These are phyloP conservation scores for Halcyon badia DNA, from an alignment of 2,797 vertebrate genomes.

Conservation along the genomic window DNA sequence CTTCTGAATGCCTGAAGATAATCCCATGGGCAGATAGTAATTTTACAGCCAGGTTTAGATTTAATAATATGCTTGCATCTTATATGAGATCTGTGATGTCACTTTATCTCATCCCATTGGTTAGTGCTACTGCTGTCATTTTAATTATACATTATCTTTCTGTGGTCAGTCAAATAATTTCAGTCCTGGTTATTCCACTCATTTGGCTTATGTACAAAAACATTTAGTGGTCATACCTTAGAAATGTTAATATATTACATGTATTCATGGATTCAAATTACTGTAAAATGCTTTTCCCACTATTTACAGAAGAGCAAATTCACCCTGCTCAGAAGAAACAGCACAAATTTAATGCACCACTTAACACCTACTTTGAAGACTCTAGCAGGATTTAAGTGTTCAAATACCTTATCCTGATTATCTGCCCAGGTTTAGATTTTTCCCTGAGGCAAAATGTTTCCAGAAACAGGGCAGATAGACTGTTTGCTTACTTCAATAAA, in stretches of 20 bases:
- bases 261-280: constrained; percentile 51
- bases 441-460: constrained; percentile 45
- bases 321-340: constrained; percentile 23
- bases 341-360: constrained; percentile 63
- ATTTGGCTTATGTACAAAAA: constrained; percentile 39
- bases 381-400: constrained; percentile 51
- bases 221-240: background rate
- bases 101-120: background rate
- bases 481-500: constrained; percentile 2
- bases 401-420: constrained; percentile 51
- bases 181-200: constrained; percentile 26
- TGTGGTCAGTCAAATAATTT: constrained; percentile 53
- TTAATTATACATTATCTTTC: constrained; percentile 56
- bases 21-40: constrained; percentile 59
- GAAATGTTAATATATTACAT: constrained; percentile 42
- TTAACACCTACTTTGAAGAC: constrained; percentile 54
- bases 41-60: constrained; percentile 68
- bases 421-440: constrained; percentile 34
- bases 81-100: constrained; percentile 51
- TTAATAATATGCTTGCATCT: constrained; percentile 59
- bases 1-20: constrained; percentile 53
- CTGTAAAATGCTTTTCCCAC: constrained; percentile 23
- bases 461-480: background rate
- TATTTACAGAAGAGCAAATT: constrained; percentile 58
- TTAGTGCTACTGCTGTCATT: constrained; percentile 42